Conservation (phyloP, 2,888 invertebrate species). For the Neocrepidodera transversa region DNA sequence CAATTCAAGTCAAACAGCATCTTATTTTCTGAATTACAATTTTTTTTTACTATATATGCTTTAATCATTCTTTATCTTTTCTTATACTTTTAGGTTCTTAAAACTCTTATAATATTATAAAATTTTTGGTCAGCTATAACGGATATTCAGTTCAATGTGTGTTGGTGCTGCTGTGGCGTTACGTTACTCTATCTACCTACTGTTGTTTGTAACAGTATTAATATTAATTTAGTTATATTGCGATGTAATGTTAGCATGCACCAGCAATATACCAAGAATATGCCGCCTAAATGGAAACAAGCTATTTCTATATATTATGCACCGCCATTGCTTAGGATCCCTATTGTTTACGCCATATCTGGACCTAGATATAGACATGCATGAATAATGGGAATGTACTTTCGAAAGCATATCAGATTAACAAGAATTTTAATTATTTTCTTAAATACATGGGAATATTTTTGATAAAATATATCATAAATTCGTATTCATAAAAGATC, state of each 20-base stretch:
- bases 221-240: slow-evolving; percentile 49
- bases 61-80: too few species aligned
- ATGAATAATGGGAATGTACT: slow-evolving; percentile 25
- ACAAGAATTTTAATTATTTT: too few species aligned
- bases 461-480: too few species aligned
- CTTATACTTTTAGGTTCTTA: too few species aligned
- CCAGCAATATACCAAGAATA: slow-evolving; percentile 37
- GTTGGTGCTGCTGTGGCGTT: slow-evolving; percentile 9
- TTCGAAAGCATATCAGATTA: too few species aligned
- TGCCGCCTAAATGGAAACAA: slow-evolving; percentile 41
- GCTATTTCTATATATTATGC: slow-evolving; percentile 41
- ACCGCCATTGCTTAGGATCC: slow-evolving; percentile 28
- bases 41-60: too few species aligned
- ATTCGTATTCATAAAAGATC: too few species aligned
- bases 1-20: too few species aligned
- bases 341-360: slow-evolving; percentile 32
- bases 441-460: too few species aligned
- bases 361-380: slow-evolving; percentile 22
- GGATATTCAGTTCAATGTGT: slow-evolving; percentile 4
- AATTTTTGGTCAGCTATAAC: too few species aligned
- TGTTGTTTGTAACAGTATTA: slow-evolving; percentile 44
- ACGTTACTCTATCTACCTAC: slow-evolving; percentile 22
- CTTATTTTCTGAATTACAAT: too few species aligned
- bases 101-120: too few species aligned
- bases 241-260: slow-evolving; percentile 36